Evolutionary conservation across 2,888 invertebrate species (phyloP).

Genomic region (Drymonia ruficornis): DNA sequence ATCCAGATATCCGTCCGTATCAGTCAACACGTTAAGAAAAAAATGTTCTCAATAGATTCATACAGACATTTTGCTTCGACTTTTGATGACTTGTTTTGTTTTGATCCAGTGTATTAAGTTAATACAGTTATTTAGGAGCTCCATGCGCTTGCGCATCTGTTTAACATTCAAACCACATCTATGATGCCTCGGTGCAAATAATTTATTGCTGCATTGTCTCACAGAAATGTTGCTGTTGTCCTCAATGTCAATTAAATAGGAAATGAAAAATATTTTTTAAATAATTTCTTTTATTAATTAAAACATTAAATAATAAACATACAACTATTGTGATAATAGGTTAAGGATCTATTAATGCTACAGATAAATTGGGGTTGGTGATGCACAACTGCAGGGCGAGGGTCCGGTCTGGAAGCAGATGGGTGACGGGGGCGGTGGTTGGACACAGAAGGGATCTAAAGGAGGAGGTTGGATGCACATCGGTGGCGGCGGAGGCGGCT

Average conservation of each 20-base stretch:
- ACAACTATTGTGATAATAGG: constrained; percentile 1
- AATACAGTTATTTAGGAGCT: neutral
- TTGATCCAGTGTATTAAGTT: too few species aligned
- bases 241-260: neutral
- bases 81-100: neutral
- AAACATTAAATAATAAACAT: neutral
- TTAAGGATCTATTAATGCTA: neutral
- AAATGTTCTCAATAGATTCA: too few species aligned
- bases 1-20: too few species aligned
- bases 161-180: neutral
- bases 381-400: constrained; percentile 34
- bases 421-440: constrained; percentile 55
- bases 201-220: constrained; percentile 3
- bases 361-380: constrained; percentile 15
- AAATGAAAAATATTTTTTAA: constrained; percentile 1
- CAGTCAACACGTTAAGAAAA: too few species aligned
- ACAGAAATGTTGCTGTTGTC: neutral
- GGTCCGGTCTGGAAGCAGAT: constrained; percentile 50
- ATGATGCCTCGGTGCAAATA: neutral
- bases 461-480: constrained; percentile 67
- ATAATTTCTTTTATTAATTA: neutral
- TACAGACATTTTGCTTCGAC: too few species aligned
- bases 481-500: constrained; percentile 63
- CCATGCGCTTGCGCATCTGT: neutral
- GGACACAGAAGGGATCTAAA: constrained; percentile 64